These are phyloP conservation scores for Clanis bilineata DNA, from an alignment of 2,888 invertebrate species.

Conservation along the genomic window DNA sequence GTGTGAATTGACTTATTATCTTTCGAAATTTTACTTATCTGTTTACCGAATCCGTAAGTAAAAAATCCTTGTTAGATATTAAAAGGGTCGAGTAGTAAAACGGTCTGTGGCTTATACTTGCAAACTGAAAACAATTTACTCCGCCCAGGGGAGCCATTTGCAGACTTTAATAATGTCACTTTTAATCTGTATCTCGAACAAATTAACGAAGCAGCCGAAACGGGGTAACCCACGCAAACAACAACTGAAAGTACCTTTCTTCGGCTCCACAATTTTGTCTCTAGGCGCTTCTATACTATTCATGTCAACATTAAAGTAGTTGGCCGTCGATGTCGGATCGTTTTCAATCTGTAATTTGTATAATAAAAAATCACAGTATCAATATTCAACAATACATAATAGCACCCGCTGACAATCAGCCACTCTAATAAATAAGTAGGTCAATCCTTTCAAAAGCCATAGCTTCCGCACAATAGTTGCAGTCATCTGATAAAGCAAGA, in stretches of 20 bases:
- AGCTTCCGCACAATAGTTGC: slow-evolving; percentile 56
- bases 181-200: slow-evolving; percentile 16
- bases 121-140: slow-evolving; percentile 1
- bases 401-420: slow-evolving; percentile 50
- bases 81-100: neutral
- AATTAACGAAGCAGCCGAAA: neutral
- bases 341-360: slow-evolving; percentile 46
- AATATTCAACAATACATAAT: slow-evolving; percentile 53
- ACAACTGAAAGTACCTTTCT: slow-evolving; percentile 25
- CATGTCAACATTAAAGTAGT: slow-evolving; percentile 29
- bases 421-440: slow-evolving; percentile 61
- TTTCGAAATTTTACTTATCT: neutral
- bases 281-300: slow-evolving; percentile 20
- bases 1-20: no score
- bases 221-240: neutral
- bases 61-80: neutral
- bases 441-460: slow-evolving; percentile 61
- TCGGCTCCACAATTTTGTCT: slow-evolving; percentile 20
- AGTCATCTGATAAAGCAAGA: slow-evolving; percentile 57
- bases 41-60: neutral
- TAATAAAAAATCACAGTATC: slow-evolving; percentile 37
- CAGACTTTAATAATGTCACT: slow-evolving; percentile 25
- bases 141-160: slow-evolving; percentile 18
- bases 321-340: slow-evolving; percentile 30
- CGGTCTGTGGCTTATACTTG: neutral